Evolutionary conservation across 2,113 vertebrate genomes (phyloP).

Genomic region (Microtus richardsoni): DNA sequence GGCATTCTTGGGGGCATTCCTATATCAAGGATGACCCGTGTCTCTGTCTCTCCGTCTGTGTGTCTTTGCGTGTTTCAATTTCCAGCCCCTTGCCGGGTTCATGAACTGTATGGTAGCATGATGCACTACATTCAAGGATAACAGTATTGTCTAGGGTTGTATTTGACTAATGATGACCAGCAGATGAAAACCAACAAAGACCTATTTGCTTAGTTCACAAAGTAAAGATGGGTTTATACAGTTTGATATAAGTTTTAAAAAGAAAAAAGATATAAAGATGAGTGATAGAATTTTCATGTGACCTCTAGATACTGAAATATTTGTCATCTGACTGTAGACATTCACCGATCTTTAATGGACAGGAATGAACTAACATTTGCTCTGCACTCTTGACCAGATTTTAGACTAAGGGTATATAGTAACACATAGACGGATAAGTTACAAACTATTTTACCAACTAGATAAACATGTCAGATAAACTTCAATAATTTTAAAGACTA

Average conservation of each 20-base stretch:
- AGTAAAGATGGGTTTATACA: constrained; percentile 19
- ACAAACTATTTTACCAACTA: background rate
- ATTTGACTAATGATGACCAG: background rate
- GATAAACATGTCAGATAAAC: background rate
- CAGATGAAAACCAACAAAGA: background rate
- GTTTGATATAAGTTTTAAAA: background rate
- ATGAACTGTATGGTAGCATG: no score
- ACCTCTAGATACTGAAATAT: background rate
- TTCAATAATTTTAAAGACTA: background rate
- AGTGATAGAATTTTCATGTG: background rate
- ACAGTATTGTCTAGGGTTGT: background rate
- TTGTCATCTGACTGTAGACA: background rate
- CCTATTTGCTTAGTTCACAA: background rate
- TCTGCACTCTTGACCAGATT: background rate
- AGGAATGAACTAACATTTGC: background rate
- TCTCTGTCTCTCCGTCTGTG: no score
- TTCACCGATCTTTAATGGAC: background rate
- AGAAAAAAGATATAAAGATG: background rate
- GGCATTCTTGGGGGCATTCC: no score
- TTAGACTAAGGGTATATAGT: background rate
- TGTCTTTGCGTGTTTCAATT: no score
- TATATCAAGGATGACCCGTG: no score
- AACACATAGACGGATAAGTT: background rate
- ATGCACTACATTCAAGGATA: background rate
- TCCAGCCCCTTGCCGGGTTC: no score